Conservation (phyloP, 23 tunicate species). For the Styela clava region DNA sequence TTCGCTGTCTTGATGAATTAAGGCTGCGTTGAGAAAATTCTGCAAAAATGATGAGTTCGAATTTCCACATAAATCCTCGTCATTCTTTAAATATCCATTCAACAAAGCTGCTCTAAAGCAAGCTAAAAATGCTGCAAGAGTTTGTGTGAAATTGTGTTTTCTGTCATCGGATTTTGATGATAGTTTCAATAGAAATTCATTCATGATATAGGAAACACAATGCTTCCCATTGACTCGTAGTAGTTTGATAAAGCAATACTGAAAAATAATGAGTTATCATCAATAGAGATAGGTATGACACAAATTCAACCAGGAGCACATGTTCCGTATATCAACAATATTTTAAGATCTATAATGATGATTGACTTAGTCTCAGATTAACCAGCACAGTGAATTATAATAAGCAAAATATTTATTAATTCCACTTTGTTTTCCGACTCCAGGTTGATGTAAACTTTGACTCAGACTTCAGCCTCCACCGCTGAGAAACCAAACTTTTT, state of each 20-base stretch:
- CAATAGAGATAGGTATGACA: too few species aligned
- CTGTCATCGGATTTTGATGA: background rate
- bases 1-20: constrained; percentile 50
- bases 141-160: background rate
- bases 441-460: too few species aligned
- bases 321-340: too few species aligned
- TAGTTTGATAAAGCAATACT: constrained; percentile 55
- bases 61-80: background rate
- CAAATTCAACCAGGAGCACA: too few species aligned
- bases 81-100: background rate
- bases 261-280: constrained; percentile 24
- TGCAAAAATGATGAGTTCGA: background rate
- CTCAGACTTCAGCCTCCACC: too few species aligned
- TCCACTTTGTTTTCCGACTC: too few species aligned
- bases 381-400: too few species aligned
- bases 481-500: too few species aligned
- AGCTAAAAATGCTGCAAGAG: background rate
- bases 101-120: background rate
- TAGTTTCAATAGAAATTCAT: background rate
- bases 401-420: too few species aligned
- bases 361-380: too few species aligned
- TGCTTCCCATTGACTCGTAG: constrained; percentile 33
- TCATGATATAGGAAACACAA: constrained; percentile 30
- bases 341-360: too few species aligned
- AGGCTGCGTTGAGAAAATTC: constrained; percentile 29